Evolutionary conservation across 2,888 invertebrate genomes (phyloP).

Genomic region (Thyatira batis): DNA sequence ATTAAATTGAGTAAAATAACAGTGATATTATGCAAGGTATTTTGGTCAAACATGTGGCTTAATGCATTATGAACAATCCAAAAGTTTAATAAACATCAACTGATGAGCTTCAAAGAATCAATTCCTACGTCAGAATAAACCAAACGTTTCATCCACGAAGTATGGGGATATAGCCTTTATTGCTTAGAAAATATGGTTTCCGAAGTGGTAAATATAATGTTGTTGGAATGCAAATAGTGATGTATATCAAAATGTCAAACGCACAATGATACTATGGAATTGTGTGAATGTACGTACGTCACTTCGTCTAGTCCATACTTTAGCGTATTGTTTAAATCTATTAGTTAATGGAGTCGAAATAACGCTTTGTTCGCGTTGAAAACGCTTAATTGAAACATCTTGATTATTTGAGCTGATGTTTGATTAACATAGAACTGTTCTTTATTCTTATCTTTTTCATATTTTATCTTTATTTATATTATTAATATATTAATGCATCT

Average conservation of each 20-base stretch:
- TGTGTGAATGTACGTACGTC: conserved; percentile 20
- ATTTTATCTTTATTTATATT: too few relatives aligned
- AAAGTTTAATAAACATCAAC: conserved; percentile 22
- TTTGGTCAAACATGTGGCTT: neutral
- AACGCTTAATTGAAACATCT: conserved; percentile 6
- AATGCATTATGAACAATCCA: conserved; percentile 5
- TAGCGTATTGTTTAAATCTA: conserved; percentile 37
- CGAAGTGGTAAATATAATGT: conserved; percentile 13
- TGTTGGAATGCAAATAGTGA: conserved; percentile 41
- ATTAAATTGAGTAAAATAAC: neutral
- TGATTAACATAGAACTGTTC: too few relatives aligned
- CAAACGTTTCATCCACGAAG: conserved; percentile 7
- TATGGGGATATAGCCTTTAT: conserved; percentile 17
- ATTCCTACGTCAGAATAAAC: conserved; percentile 37
- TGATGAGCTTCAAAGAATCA: conserved; percentile 45
- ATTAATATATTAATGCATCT: too few relatives aligned
- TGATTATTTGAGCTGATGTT: neutral
- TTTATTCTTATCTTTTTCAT: too few relatives aligned
- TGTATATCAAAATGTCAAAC: conserved; percentile 46
- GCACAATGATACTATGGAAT: conserved; percentile 38
- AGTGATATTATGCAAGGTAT: neutral
- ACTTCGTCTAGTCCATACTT: conserved; percentile 32
- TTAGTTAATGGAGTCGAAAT: conserved; percentile 31
- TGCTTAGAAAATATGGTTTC: fast-evolving
- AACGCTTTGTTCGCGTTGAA: conserved; percentile 17